Conservation (phyloP, 2,113 vertebrate genomes). For the Antidorcas marsupialis region DNA sequence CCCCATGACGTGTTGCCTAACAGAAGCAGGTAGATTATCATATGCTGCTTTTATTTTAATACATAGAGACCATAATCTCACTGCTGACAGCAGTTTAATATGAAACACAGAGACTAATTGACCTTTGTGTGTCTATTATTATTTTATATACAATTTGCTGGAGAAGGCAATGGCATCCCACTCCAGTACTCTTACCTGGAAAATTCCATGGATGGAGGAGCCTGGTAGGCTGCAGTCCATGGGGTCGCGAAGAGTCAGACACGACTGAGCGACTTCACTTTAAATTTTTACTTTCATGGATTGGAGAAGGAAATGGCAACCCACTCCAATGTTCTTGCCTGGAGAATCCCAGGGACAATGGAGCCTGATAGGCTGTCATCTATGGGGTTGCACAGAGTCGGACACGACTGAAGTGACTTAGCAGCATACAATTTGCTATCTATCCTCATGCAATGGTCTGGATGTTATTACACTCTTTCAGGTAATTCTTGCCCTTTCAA, state of each 20-base stretch:
- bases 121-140: not conserved
- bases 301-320: too few species aligned
- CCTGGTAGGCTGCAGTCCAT: too few species aligned
- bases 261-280: too few species aligned
- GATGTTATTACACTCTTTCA: not conserved
- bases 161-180: too few species aligned
- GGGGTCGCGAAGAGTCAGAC: rapidly evolving
- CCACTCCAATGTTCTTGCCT: too few species aligned
- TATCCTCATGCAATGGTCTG: not conserved
- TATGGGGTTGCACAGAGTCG: too few species aligned
- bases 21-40: not conserved
- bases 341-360: too few species aligned
- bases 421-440: not conserved
- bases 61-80: not conserved
- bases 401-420: too few species aligned
- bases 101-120: not conserved
- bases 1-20: not conserved
- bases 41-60: not conserved
- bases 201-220: too few species aligned
- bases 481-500: not conserved
- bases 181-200: too few species aligned
- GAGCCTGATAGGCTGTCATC: too few species aligned
- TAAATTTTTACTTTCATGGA: too few species aligned
- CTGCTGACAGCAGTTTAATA: not conserved
- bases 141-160: not conserved